Evolutionary conservation across 2,113 vertebrate species (phyloP), one percentile per base, ranked within the genome.

Genomic region (Atherinomorus stipes): DNA sequence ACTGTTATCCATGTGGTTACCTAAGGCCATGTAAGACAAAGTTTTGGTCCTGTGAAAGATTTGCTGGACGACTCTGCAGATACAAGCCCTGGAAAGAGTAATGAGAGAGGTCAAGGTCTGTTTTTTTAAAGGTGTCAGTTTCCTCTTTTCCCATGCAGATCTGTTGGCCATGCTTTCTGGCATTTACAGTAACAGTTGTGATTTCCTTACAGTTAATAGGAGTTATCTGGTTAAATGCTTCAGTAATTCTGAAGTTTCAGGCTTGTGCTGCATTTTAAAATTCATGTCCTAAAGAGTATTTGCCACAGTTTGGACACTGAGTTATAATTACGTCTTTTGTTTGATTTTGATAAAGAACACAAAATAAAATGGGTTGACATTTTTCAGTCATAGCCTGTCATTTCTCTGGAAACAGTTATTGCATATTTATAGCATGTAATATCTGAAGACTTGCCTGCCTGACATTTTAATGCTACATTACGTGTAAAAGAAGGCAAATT

Each of bases 371-470:
- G 7, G 6, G 4, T 19, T 34, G 21, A 80, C 52, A 6, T 4
- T 34, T 77, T 83, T 19, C 44, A 74, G 69, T 76, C 69, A 65
- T 26, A 73, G 26, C 31, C 51, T 54, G 40, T 47, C 69, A 52
- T 49, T 49, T 58, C 56, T 59, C 5, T 3, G 1, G 26, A 81
- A 52, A 28, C 52, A 56, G 25, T 58, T 25, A 31, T 68, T 40
- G 16, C 58, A 50, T 49, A 81, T 78, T 76, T 59, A 76, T 62
- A 51, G 47, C 69, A 21, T 69, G 40, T 64, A 28, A 80, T 84
- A 40, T 45, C 74, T 69, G 52, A 74, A 76, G 58, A 34, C 25
- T 22, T 28, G 34, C 64, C 4, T 10, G 49, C 4, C 75, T 16
- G 44, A 37, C 26, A 7, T 2, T 40, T 49, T 71, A 54, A 0